Conservation (phyloP, 1,140 invertebrate species). For the Charaxes varanes region DNA sequence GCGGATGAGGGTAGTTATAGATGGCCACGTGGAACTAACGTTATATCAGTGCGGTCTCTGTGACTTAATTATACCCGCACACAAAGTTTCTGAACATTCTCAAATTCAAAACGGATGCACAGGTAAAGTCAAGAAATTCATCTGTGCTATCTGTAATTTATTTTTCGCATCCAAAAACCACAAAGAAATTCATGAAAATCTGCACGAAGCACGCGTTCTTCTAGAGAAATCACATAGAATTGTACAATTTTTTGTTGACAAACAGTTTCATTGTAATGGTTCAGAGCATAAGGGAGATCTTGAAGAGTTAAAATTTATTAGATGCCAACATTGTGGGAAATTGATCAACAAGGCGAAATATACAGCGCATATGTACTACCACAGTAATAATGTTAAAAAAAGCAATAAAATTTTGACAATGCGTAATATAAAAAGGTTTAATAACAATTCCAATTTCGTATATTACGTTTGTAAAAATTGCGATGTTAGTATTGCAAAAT, state of each 20-base stretch:
- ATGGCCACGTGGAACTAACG: slow-evolving; percentile 18
- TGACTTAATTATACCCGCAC: slow-evolving; percentile 11
- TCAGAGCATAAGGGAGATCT: slow-evolving; percentile 10
- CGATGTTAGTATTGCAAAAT: slow-evolving; percentile 4
- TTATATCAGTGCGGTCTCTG: slow-evolving; percentile 26
- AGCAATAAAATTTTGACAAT: not conserved
- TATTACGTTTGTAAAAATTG: slow-evolving; percentile 19
- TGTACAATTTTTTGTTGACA: slow-evolving; percentile 15
- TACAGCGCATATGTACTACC: slow-evolving; percentile 12
- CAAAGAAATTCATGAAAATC: slow-evolving; percentile 4
- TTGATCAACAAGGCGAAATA: slow-evolving; percentile 24
- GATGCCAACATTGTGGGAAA: slow-evolving; percentile 24
- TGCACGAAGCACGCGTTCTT: slow-evolving; percentile 7
- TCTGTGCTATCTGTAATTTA: slow-evolving; percentile 15
- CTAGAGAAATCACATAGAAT: slow-evolving; percentile 14
- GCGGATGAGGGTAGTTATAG: slow-evolving; percentile 13
- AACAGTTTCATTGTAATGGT: slow-evolving; percentile 15
- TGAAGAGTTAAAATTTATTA: slow-evolving; percentile 26
- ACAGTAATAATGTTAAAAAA: not conserved
- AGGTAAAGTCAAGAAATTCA: not conserved
- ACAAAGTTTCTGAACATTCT: slow-evolving; percentile 18
- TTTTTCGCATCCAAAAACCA: slow-evolving; percentile 11
- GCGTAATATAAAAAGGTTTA: not conserved
- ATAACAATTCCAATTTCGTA: slow-evolving; percentile 5
- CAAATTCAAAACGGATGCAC: slow-evolving; percentile 10